phyloP scores from a whole-genome alignment of 1,140 invertebrate genomes.

The Caenorhabditis remanei region DNA sequence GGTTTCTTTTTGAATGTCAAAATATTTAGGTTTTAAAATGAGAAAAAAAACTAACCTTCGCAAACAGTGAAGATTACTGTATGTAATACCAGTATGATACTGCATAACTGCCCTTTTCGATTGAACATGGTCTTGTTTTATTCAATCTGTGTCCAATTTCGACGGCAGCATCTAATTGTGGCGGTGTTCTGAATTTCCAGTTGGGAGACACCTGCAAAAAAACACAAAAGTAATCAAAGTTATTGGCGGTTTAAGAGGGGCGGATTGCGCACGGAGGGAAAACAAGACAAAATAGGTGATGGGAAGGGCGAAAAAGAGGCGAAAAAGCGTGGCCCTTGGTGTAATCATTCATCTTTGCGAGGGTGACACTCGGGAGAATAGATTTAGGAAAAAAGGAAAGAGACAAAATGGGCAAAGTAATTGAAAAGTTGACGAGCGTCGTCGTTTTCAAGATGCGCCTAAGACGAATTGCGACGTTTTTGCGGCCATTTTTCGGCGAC shows the following conservation, averaged over 20 bases:
- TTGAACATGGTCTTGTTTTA: conserved; percentile 57
- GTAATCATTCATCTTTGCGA: conserved; percentile 53
- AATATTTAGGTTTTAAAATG: not conserved
- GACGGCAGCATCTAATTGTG: conserved; percentile 52
- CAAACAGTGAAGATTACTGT: not conserved
- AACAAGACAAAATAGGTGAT: conserved; percentile 27
- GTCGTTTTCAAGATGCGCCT: conserved; percentile 51
- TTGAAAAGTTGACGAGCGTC: conserved; percentile 56
- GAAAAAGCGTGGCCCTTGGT: conserved; percentile 52
- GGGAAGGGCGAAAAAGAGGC: conserved; percentile 15
- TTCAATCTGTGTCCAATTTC: conserved; percentile 52
- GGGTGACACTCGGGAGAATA: conserved; percentile 52
- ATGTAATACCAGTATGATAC: conserved; percentile 9
- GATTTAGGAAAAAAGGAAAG: conserved; percentile 40
- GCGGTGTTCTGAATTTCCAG: conserved; percentile 55
- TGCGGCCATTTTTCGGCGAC: not conserved
- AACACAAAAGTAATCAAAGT: conserved; percentile 53
- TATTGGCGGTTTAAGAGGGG: conserved; percentile 31
- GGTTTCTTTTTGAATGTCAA: not conserved
- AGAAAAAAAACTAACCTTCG: conserved; percentile 28
- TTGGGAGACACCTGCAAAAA: conserved; percentile 43
- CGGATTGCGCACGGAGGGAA: not conserved
- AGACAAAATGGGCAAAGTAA: conserved; percentile 42
- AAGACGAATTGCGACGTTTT: conserved; percentile 45
- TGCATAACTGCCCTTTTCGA: conserved; percentile 49